phyloP scores from a whole-genome alignment of 2,113 vertebrate species.

The Corythornis cristatus region DNA sequence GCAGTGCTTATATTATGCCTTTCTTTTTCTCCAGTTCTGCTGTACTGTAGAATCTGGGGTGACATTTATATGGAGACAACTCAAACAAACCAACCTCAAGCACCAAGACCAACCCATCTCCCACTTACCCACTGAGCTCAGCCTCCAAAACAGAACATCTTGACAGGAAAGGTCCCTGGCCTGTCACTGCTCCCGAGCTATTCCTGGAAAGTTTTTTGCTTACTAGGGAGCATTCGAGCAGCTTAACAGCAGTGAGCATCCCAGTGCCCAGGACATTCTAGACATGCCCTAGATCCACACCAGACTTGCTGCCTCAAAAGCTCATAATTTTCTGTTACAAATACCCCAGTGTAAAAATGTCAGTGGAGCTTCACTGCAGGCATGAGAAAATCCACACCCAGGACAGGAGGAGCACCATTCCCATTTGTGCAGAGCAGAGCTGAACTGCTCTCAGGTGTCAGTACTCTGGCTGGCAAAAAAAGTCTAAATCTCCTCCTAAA shows the following conservation, averaged over 20 bases:
- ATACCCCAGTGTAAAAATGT: not conserved
- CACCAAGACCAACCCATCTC: not conserved
- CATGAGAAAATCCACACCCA: not conserved
- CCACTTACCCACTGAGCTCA: not conserved
- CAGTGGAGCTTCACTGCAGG: not conserved
- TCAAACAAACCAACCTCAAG: not conserved
- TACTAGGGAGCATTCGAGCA: not conserved
- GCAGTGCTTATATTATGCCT: not conserved
- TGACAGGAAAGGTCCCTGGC: not conserved
- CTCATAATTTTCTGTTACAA: not conserved
- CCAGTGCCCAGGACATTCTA: not conserved
- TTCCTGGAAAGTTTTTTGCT: rapidly evolving
- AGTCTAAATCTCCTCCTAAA: not conserved
- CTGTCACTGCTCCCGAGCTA: not conserved
- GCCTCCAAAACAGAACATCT: not conserved
- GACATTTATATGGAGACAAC: not conserved
- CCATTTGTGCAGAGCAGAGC: not conserved
- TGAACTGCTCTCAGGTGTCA: not conserved
- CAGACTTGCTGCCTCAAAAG: not conserved
- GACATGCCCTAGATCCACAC: not conserved
- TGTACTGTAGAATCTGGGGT: not conserved
- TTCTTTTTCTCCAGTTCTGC: not conserved
- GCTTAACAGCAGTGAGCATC: not conserved
- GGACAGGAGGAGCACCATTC: not conserved
- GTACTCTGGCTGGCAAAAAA: not conserved